These are phyloP conservation scores for Paramuricea clavata DNA, from an alignment of 92 coral and sea anemone species.

Conservation along the genomic window DNA sequence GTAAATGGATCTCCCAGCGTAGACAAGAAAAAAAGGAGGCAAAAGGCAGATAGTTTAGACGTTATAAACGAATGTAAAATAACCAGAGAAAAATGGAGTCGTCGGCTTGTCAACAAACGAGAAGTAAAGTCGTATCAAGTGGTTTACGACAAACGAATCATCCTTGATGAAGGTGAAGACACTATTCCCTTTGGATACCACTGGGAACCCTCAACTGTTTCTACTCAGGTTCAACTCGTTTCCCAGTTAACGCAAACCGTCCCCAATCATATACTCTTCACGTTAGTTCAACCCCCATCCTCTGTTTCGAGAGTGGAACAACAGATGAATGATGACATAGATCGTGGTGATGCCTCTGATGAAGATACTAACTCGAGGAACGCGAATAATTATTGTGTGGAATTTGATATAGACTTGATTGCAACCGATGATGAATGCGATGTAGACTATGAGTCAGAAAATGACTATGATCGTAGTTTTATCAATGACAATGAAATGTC, in stretches of 20 bases:
- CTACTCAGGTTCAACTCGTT: too few species aligned
- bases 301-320: too few species aligned
- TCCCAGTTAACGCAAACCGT: too few species aligned
- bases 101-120: slow-evolving; percentile 32
- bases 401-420: neutral
- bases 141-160: slow-evolving; percentile 51
- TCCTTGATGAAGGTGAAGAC: slow-evolving; percentile 31
- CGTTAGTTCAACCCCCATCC: neutral
- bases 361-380: too few species aligned
- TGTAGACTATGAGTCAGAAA: neutral
- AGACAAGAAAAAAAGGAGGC: too few species aligned
- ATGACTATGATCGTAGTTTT: slow-evolving; percentile 3
- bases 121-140: slow-evolving; percentile 49
- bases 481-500: slow-evolving; percentile 1
- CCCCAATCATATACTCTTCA: neutral
- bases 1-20: neutral
- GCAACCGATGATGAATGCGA: neutral
- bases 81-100: slow-evolving; percentile 38
- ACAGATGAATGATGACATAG: too few species aligned
- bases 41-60: neutral
- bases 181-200: slow-evolving; percentile 47
- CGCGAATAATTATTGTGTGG: too few species aligned
- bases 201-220: too few species aligned
- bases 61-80: slow-evolving; percentile 38
- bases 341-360: too few species aligned